Conservation (phyloP, 2,888 invertebrate genomes). For the Cataglyphis livida region DNA sequence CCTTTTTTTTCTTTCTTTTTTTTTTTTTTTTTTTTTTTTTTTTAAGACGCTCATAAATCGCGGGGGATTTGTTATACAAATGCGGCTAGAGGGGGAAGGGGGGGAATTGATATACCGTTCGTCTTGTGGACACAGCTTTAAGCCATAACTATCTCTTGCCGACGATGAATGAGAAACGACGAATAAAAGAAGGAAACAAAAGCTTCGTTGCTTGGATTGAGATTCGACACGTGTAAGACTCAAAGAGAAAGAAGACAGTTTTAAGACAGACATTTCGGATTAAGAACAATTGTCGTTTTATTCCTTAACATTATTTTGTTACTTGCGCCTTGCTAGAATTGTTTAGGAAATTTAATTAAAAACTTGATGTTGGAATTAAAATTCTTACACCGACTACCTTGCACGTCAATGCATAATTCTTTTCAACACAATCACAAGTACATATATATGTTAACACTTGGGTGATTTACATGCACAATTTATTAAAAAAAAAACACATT, state of each 20-base stretch:
- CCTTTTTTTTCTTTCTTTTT: background rate
- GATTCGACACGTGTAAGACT: slow-evolving; percentile 23
- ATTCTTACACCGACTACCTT: no score
- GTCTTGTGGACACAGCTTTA: slow-evolving; percentile 49
- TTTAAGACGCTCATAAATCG: slow-evolving; percentile 40
- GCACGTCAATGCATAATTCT: background rate
- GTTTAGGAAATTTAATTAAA: background rate
- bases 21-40: background rate
- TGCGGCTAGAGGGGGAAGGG: background rate
- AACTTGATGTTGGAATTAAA: background rate
- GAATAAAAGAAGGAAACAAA: slow-evolving; percentile 56
- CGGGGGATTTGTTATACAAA: slow-evolving; percentile 31
- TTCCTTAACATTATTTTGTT: background rate
- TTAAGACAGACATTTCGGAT: background rate
- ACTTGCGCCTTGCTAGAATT: background rate
- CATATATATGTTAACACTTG: background rate
- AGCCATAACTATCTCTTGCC: slow-evolving; percentile 29
- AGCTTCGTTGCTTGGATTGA: slow-evolving; percentile 47
- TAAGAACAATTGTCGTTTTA: background rate
- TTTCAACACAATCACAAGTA: no score
- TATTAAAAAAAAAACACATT: background rate
- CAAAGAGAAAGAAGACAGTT: slow-evolving; percentile 1
- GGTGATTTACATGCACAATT: background rate
- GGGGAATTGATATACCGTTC: slow-evolving; percentile 27
- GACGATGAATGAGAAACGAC: slow-evolving; percentile 28